Evolutionary conservation across 2,113 vertebrate genomes (phyloP), one percentile per base, ranked within the genome.

Genomic region (Corythornis cristatus): DNA sequence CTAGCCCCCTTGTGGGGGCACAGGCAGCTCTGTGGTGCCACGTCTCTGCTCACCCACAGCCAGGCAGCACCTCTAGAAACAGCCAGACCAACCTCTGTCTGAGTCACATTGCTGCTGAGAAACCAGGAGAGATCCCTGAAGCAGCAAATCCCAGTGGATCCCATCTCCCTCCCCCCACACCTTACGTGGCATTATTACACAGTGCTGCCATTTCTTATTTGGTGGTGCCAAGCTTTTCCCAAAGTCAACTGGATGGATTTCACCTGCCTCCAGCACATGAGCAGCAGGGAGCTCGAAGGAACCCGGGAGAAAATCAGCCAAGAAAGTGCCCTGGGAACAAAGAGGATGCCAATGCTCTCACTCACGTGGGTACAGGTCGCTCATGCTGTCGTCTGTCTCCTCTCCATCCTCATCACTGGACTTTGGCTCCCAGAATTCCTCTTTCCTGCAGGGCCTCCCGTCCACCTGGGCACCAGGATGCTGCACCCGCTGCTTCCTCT

Each of bases 301-400:
- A 85, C 6, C 8, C 10, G 1, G 15, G 21, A 60, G 11, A 54
- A 58, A 81, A 83, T 10, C 3, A 26, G 12, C 25, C 14, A 4
- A 18, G 15, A 28, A 68, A 12, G 5, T n/a, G n/a, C 22, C 20
- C 22, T 33, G 6, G 53, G 40, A 22, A 82, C 10, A 23, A 0
- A 75, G 29, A 22, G 3, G 50, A n/a, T 18, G 40, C 9, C 40
- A 12, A 6, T 0, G 1, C 3, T 35, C 35, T 56, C 11, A 42
- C 98, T 98, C 82, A 99, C 99, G 5, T 42, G 99, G 99, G 75
- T 99, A 99, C 65, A 99, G 97, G 96, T 99, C 99, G 8, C 98
- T 98, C 99, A 99, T 98, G 97, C 99, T 99, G 98, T 99, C 99
- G 0, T 98, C 98, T 0, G 98, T 99, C 62, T 98, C 97, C 3